A percentile compares a stretch with the other conserved stretches of the same genome.
Conservation (phyloP, 2,797 vertebrate genomes). For the Schizopygopsis pylzovi region DNA sequence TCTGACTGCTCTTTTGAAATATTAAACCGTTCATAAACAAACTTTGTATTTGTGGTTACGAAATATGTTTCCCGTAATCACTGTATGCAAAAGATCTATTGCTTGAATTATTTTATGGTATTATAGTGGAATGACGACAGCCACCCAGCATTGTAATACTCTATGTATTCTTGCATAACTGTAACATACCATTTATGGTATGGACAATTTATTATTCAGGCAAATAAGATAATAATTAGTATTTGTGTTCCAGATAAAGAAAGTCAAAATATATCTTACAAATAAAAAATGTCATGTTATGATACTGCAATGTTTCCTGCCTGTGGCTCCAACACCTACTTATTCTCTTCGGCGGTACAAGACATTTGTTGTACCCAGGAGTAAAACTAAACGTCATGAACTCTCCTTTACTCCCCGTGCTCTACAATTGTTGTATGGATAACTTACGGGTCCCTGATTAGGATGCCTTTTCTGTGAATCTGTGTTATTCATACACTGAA, state of each 20-base stretch:
- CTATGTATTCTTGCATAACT: neutral
- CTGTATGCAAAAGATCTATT: conserved; percentile 20
- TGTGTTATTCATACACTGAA: too few species aligned
- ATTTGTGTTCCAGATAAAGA: neutral
- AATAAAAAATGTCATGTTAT: too few species aligned
- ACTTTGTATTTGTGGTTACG: conserved; percentile 5
- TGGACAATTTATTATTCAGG: neutral
- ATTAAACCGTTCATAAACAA: conserved; percentile 31
- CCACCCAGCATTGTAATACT: neutral
- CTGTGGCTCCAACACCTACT: too few species aligned
- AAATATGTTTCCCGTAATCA: conserved; percentile 33
- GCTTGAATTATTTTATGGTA: conserved; percentile 9
- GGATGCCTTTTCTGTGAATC: too few species aligned
- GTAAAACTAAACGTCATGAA: too few species aligned
- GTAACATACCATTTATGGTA: neutral
- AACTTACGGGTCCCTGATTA: too few species aligned
- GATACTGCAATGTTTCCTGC: too few species aligned
- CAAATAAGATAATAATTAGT: neutral
- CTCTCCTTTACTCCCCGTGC: too few species aligned
- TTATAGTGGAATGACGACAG: conserved; percentile 3
- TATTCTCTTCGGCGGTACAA: too few species aligned
- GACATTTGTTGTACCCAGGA: too few species aligned
- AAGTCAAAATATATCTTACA: too few species aligned
- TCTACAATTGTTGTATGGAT: too few species aligned
- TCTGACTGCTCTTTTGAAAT: conserved; percentile 40